Base-by-base conservation (phyloP, 1,140 invertebrate species). In the Lycorma delicatula region DNA sequence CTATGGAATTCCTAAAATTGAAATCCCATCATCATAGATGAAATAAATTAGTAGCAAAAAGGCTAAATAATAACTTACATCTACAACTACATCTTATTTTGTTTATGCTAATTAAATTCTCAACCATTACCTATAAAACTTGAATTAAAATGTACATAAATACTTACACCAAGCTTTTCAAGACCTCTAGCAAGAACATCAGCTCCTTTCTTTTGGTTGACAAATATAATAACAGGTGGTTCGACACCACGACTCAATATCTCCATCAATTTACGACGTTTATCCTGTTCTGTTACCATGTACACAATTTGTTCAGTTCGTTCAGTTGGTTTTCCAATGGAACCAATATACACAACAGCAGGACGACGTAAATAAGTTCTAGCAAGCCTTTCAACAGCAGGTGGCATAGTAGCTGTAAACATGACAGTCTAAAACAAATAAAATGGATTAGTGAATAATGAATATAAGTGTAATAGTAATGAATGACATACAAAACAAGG, bases 401-500 rank as follows among this genome's bases (percentile, higher is more conserved):
- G 85, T 6, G 95, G 95, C 97, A 99, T 99, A 65, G 97, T 99
- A 16, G 97, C 97, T 38, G 97, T 99, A 75, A 99, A 99, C 97
- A 99, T 99, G 60, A 99, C 97, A 68, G 97, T 99, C 86, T 89
- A 68, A 41, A 44, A 44, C 41, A 72, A n/a, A n/a, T n/a, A n/a
- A n/a, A n/a, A n/a, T n/a, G n/a, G n/a, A n/a, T n/a, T n/a, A n/a
- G n/a, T n/a, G n/a, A n/a, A n/a, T n/a, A n/a, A n/a, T n/a, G n/a
- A n/a, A n/a, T n/a, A n/a, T n/a, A n/a, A n/a, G n/a, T n/a, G n/a
- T n/a, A n/a, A n/a, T n/a, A n/a, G n/a, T n/a, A n/a, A n/a, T n/a
- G n/a, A n/a, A n/a, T n/a, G n/a, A n/a, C n/a, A n/a, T n/a, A n/a
- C n/a, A n/a, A n/a, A n/a, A n/a, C n/a, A n/a, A n/a, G n/a, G n/a